Base-by-base conservation (phyloP, 2,113 vertebrate species). In the Todiramphus saurophagus region DNA sequence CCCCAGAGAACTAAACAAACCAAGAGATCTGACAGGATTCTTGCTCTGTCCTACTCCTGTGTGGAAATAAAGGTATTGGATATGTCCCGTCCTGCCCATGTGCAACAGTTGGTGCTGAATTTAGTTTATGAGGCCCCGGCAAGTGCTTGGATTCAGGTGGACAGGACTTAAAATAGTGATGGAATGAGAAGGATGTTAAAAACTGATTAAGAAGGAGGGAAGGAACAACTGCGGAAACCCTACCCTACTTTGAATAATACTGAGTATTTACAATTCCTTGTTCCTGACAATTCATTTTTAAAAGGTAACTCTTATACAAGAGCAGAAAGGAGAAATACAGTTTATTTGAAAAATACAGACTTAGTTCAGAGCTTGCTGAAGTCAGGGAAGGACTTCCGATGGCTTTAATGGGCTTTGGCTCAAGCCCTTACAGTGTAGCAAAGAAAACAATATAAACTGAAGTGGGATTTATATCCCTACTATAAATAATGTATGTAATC, bases 401-500 rank as follows among this genome's bases (percentile, higher is more conserved):
- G 44, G 66, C 39, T 96, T 96, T 90, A 95, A 93, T 85, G 55
- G 58, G 66, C 86, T 96, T 96, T 96, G 95, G 95, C 91, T 93
- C 69, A 87, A 95, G 66, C 50, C 9, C 58, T 78, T 50, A 64
- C 0, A 90, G 18, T 17, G 69, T 23, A 88, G 83, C 53, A 94
- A 94, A 87, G 85, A 68, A 94, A 93, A 84, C 66, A 91, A 82
- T 73, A 91, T 91, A 95, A 97, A 96, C 89, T 74, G 59, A 82
- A 93, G 58, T 31, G n/a, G 77, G 70, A 94, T 95, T 97, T 95
- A 94, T 91, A 94, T 85, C 33, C 63, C 74, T 67, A 74, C 77
- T 28, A 89, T 89, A 96, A 97, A 96, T 95, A 93, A 94, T 37
- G 41, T 93, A 96, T 96, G 64, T 83, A 84, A 95, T 93, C 81